phyloP scores from a whole-genome alignment of 2,888 invertebrate species.

The Plutella xylostella region DNA sequence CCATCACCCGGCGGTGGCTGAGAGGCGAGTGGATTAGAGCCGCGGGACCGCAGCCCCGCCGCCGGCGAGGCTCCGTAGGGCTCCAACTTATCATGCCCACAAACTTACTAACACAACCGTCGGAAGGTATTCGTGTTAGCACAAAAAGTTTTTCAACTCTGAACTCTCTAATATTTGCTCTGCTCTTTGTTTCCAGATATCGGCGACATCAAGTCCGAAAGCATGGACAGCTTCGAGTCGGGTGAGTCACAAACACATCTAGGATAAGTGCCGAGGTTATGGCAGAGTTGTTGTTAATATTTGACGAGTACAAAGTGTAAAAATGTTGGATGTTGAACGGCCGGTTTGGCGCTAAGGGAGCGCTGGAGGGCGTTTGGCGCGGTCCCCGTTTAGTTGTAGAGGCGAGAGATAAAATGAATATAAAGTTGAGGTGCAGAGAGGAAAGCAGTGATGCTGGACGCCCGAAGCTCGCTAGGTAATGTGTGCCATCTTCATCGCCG shows the following conservation, averaged over 20 bases:
- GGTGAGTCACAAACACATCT: slow-evolving; percentile 28
- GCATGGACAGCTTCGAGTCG: slow-evolving; percentile 63
- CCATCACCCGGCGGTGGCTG: slow-evolving; percentile 23
- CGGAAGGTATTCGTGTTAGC: too few species aligned
- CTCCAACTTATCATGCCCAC: too few species aligned
- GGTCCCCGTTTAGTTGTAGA: slow-evolving; percentile 62
- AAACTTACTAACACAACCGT: not conserved
- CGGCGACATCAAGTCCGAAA: slow-evolving; percentile 57
- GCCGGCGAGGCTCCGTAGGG: slow-evolving; percentile 2
- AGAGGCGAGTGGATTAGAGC: slow-evolving; percentile 52
- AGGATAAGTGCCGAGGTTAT: too few species aligned
- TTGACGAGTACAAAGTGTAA: slow-evolving; percentile 57
- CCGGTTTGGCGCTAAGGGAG: slow-evolving; percentile 58
- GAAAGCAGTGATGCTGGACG: too few species aligned
- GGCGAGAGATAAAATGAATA: slow-evolving; percentile 68
- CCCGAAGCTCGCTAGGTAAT: too few species aligned
- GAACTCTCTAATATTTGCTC: too few species aligned
- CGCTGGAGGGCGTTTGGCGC: slow-evolving; percentile 61
- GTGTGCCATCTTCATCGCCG: too few species aligned
- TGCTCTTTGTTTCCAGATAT: slow-evolving; percentile 44
- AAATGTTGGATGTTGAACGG: slow-evolving; percentile 39
- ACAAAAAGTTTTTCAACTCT: too few species aligned
- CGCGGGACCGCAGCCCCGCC: slow-evolving; percentile 27
- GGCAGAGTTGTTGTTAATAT: too few species aligned
- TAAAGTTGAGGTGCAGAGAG: slow-evolving; percentile 66